phyloP scores from a whole-genome alignment of 2,797 vertebrate species.

The Micrastur ruficollis region DNA sequence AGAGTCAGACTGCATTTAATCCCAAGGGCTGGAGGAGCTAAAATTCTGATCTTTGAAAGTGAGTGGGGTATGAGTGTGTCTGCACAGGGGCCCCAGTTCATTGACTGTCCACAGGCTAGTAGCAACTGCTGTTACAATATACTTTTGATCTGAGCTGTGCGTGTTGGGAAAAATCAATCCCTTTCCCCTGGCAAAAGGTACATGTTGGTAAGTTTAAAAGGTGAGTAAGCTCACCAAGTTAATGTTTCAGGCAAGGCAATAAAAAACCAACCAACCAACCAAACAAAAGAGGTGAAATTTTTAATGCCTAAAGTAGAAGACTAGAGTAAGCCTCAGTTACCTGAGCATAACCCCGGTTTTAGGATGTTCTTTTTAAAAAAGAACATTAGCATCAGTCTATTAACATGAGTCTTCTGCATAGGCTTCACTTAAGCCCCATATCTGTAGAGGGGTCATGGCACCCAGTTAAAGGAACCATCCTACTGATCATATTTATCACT shows the following conservation, averaged over 20 bases:
- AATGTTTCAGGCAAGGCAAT: background rate
- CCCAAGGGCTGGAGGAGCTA: background rate
- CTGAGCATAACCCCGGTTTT: background rate
- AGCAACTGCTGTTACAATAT: background rate
- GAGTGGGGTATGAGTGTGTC: background rate
- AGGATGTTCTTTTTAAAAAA: background rate
- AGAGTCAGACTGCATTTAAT: background rate
- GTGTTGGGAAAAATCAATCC: background rate
- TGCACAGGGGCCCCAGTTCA: background rate
- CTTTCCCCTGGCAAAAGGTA: background rate
- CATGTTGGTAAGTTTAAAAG: background rate
- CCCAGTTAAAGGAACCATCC: background rate
- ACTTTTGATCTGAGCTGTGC: background rate
- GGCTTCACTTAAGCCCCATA: fast-evolving
- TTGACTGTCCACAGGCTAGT: background rate
- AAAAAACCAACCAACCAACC: background rate
- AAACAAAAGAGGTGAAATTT: background rate
- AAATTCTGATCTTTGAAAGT: background rate
- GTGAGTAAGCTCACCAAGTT: background rate
- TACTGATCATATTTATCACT: background rate
- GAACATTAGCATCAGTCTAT: background rate
- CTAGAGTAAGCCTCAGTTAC: background rate
- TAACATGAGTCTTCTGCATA: background rate
- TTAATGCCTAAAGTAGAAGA: background rate
- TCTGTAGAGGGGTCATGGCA: background rate